Evolutionary conservation across 2,888 invertebrate genomes (phyloP).

Genomic region (Tortrix viridana): DNA sequence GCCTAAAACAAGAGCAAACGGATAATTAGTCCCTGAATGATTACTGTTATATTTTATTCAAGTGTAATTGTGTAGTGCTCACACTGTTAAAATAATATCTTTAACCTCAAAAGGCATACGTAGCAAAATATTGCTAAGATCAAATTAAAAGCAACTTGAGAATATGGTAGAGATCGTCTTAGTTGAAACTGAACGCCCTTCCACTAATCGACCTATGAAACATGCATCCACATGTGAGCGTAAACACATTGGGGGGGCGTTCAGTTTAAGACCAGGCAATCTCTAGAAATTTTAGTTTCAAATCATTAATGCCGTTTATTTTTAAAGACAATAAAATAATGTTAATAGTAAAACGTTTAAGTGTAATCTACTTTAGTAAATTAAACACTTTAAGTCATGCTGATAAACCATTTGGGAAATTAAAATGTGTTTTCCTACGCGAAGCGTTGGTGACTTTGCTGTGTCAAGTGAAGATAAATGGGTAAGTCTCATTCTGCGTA

Average conservation of each 20-base stretch:
- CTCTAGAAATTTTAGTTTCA: too few relatives aligned
- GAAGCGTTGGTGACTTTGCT: not conserved
- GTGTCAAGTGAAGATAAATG: conserved; percentile 2
- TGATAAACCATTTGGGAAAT: conserved; percentile 8
- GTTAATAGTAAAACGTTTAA: conserved; percentile 45
- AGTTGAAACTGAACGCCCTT: too few relatives aligned
- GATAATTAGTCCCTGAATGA: not conserved
- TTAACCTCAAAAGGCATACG: too few relatives aligned
- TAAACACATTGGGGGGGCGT: too few relatives aligned
- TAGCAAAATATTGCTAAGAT: too few relatives aligned
- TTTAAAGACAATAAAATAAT: conserved; percentile 21
- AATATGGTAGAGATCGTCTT: too few relatives aligned
- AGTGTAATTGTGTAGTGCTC: conserved; percentile 33
- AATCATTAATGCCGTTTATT: not conserved
- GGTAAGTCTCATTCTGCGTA: conserved; percentile 1
- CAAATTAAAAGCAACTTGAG: too few relatives aligned
- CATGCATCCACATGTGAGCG: too few relatives aligned
- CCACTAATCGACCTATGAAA: too few relatives aligned
- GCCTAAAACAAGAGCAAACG: conserved; percentile 59
- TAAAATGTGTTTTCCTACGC: conserved; percentile 17
- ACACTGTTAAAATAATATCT: conserved; percentile 23
- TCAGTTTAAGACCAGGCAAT: too few relatives aligned
- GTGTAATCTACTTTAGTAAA: conserved; percentile 21
- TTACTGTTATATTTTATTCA: not conserved
- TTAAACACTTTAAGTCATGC: conserved; percentile 26